Evolutionary conservation across 2,888 invertebrate genomes (phyloP), one percentile per base, ranked within the genome.

Genomic region (Ceriagrion tenellum): DNA sequence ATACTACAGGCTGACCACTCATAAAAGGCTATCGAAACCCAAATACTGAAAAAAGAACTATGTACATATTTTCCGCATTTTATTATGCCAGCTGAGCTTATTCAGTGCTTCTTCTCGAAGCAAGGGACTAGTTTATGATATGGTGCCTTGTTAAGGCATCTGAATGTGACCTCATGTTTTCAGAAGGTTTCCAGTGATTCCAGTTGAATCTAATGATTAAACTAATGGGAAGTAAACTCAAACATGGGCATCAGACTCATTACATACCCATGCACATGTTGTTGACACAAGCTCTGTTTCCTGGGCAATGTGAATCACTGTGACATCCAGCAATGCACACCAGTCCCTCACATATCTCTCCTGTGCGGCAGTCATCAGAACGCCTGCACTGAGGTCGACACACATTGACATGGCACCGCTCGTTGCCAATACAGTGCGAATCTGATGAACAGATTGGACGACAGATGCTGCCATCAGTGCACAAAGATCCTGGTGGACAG

Each of bases 341-440:
- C 56, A 99, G 97, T 55, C 98, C 98, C 96, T 98, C 98, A 96
- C 99, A 99, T 95, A 99, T 98, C 97, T 99, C 99, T 74, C 98
- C 99, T 96, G 98, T 98, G 95, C 98, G 98, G 96, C 99, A 99
- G 96, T 99, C 99, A 96, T 98, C 98, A 96, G 99, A 99, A 95
- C 98, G 98, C 95, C 98, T 98, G 96, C 99, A 99, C 3, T 99
- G 97, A 0, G 98, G 98, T 96, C 98, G 98, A 96, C 99, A 99
- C 6, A 98, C 98, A 95, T 99, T 98, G n/a, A 96, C 96, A 12
- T 96, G 96, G 96, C 98, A 99, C 95, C 98, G 97, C 97, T 99
- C 99, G 96, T 99, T 99, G 96, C 98, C 98, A 96, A 99, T 97
- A 96, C 99, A 99, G 95, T 98, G 98, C 0, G 97, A 97, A 96